These are phyloP conservation scores for Pteronura brasiliensis DNA, from an alignment of 2,113 vertebrate species.

Conservation along the genomic window DNA sequence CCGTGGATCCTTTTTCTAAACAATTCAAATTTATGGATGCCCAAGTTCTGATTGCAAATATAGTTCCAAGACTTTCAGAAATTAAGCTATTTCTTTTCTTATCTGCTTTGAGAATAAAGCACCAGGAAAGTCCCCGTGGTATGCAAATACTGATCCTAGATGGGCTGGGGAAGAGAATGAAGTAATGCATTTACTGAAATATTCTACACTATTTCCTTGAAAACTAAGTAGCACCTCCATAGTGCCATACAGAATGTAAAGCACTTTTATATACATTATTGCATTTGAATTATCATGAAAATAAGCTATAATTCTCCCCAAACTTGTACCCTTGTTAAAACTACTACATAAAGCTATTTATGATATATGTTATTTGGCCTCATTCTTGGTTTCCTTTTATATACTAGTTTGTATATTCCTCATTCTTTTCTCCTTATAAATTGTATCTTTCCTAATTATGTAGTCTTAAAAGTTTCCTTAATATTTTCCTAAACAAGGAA, in stretches of 20 bases:
- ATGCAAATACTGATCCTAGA: not conserved
- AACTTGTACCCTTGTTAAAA: not conserved
- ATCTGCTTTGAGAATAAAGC: not conserved
- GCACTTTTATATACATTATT: not conserved
- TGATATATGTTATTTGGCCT: not conserved
- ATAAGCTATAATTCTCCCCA: not conserved
- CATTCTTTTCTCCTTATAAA: not conserved
- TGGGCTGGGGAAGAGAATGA: not conserved
- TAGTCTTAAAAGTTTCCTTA: not conserved
- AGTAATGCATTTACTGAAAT: not conserved
- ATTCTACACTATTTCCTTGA: not conserved
- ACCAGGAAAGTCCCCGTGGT: not conserved
- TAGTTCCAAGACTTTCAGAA: not conserved
- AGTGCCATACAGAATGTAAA: not conserved
- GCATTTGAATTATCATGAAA: not conserved
- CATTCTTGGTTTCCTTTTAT: not conserved
- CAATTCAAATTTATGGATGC: not conserved
- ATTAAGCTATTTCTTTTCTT: not conserved
- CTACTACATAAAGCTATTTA: not conserved
- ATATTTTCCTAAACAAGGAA: not conserved
- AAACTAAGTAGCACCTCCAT: not conserved
- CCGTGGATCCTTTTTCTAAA: not conserved
- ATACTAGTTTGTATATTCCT: not conserved
- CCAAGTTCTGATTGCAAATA: not conserved
- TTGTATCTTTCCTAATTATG: not conserved